Evolutionary conservation across 2,113 vertebrate species (phyloP).

Genomic region (chimpanzee (Pan troglodytes)): DNA sequence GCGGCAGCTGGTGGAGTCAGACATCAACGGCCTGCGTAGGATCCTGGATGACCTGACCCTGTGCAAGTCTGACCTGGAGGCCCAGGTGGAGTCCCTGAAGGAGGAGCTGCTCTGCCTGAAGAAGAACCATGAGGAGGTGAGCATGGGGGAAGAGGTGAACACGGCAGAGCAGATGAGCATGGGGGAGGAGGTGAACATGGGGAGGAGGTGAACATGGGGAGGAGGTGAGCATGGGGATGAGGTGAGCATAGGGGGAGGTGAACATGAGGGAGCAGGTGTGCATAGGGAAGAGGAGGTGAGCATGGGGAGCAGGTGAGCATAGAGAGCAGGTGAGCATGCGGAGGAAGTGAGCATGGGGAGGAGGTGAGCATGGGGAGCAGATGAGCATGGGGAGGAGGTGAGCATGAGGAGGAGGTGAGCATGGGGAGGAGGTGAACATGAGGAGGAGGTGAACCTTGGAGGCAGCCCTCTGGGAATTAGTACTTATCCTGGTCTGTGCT

Average conservation of each 20-base stretch:
- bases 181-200: not conserved
- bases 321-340: not conserved
- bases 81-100: slow-evolving; percentile 91
- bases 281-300: not conserved
- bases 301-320: not conserved
- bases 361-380: not conserved
- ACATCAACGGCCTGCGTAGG: slow-evolving; percentile 87
- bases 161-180: not conserved
- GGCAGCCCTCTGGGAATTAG: not conserved
- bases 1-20: slow-evolving; percentile 88
- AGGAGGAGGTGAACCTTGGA: not conserved
- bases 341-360: not conserved
- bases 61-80: slow-evolving; percentile 85
- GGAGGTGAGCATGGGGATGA: not conserved
- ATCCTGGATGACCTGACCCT: slow-evolving; percentile 91
- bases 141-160: not conserved
- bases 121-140: slow-evolving; percentile 92
- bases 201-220: not conserved
- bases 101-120: slow-evolving; percentile 92
- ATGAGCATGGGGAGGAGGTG: too few relatives aligned
- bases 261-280: not conserved
- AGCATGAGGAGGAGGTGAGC: too few relatives aligned
- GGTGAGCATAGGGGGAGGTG: not conserved
- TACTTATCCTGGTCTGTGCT: not conserved
- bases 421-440: too few relatives aligned